Base-by-base conservation (phyloP, 2,113 vertebrate genomes). In the Amazona vittata region DNA sequence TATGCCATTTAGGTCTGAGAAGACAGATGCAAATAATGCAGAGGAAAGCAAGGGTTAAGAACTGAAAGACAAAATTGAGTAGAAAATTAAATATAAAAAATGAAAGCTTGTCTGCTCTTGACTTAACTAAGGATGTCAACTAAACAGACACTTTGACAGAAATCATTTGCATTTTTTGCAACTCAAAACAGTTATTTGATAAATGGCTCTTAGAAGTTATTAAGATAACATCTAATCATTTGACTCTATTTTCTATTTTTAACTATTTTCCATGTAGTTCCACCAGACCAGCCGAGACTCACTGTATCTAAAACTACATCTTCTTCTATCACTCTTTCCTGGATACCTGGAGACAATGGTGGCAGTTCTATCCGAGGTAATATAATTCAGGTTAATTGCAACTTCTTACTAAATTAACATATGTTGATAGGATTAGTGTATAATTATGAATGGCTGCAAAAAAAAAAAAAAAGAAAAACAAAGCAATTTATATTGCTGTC, bases 331-430 rank as follows among this genome's bases (percentile, higher is more conserved):
- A 99, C 99, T 13, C 98, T 99, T 83, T 99, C 99, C 59, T 99
- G 99, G 99, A 99, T 99, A 92, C 99, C 99, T 37, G 99, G 99
- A 67, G 99, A 99, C 97, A 99, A 99, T 0, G 99, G 99, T 57
- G 99, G 99, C 85, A 99, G 99, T 88, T 99, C 99, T n/a, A 99
- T 99, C 96, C 98, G 99, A 99, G 99, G 99, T 99, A 97, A 98
- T 65, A 29, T 57, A 78, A 59, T 47, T 59, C 10, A 63, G 21
- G 2, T 86, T 94, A 90, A 75, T 81, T 95, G 46, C 43, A 95
- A 29, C 84, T 80, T 84, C 76, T 57, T 49, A 28, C 26, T 81
- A 31, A 70, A 83, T 88, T 49, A 47, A 77, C 37, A 9, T 60
- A 43, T 57, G 11, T 78, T 95, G 84, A 85, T 68, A 85, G n/a